Conservation (phyloP, 2,113 vertebrate genomes). For the Sorex fumeus region DNA sequence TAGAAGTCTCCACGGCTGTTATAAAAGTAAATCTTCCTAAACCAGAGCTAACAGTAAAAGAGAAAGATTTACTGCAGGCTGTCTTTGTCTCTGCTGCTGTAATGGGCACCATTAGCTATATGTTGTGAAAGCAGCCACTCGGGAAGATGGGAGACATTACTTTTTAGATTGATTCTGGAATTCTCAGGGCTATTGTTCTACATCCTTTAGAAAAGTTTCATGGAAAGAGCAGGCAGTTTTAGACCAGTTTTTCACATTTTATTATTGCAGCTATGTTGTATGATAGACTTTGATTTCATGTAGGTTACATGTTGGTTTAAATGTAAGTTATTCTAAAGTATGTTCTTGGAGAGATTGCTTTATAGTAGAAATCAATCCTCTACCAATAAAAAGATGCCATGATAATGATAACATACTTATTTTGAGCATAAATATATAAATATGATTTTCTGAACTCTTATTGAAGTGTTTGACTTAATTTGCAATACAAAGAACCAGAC, state of each 20-base stretch:
- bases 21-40: constrained; percentile 84
- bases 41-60: constrained; percentile 73
- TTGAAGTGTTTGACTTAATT: constrained; percentile 7
- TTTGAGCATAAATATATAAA: neutral
- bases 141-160: constrained; percentile 65
- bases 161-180: constrained; percentile 78
- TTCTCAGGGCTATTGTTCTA: constrained; percentile 63
- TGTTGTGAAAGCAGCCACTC: constrained; percentile 60
- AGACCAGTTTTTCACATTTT: neutral
- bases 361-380: neutral
- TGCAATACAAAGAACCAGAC: neutral
- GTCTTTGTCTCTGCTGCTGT: constrained; percentile 49
- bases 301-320: neutral
- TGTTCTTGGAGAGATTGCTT: neutral
- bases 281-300: neutral
- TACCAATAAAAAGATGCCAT: neutral
- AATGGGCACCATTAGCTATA: constrained; percentile 64
- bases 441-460: constrained; percentile 19
- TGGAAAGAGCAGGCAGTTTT: constrained; percentile 19
- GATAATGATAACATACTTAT: neutral
- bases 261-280: neutral
- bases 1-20: constrained; percentile 67
- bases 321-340: neutral
- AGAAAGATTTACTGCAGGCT: constrained; percentile 70
- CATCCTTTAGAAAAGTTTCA: constrained; percentile 69